A percentile compares a stretch with the other conserved stretches of the same genome.
Conservation (phyloP, 2,797 vertebrate genomes). For the Cynopterus sphinx region DNA sequence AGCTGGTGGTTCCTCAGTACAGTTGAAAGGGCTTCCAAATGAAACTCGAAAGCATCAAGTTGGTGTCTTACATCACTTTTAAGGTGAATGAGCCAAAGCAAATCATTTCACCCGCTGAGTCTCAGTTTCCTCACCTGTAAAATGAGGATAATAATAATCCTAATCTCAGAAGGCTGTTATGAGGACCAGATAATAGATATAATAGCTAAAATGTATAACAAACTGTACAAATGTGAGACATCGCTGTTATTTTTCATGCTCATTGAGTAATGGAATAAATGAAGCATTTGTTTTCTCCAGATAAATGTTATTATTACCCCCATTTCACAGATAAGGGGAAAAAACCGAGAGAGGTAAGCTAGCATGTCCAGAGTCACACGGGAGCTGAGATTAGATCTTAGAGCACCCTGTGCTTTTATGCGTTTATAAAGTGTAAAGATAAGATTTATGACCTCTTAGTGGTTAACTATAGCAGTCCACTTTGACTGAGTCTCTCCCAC, state of each 20-base stretch:
- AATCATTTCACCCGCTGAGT: not conserved
- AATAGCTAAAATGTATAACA: not conserved
- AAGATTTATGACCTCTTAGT: not conserved
- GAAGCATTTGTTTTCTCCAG: not conserved
- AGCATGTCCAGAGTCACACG: not conserved
- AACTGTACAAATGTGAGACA: not conserved
- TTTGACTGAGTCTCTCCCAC: not conserved
- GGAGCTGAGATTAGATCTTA: not conserved
- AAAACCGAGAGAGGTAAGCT: not conserved
- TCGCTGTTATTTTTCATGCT: rapidly evolving
- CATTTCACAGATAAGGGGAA: not conserved
- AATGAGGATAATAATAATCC: not conserved
- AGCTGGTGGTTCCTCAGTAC: not conserved
- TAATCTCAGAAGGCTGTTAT: not conserved
- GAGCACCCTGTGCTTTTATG: not conserved
- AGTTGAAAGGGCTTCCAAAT: not conserved
- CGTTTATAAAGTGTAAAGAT: not conserved
- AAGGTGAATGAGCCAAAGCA: not conserved
- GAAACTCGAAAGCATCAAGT: not conserved
- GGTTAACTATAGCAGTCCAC: not conserved
- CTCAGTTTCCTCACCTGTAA: not conserved
- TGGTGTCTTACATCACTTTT: not conserved
- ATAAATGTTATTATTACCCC: not conserved
- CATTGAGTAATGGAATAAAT: not conserved
- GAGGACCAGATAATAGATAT: not conserved